Evolutionary conservation across 2,888 invertebrate species (phyloP).

Genomic region (Branchellion lobata): DNA sequence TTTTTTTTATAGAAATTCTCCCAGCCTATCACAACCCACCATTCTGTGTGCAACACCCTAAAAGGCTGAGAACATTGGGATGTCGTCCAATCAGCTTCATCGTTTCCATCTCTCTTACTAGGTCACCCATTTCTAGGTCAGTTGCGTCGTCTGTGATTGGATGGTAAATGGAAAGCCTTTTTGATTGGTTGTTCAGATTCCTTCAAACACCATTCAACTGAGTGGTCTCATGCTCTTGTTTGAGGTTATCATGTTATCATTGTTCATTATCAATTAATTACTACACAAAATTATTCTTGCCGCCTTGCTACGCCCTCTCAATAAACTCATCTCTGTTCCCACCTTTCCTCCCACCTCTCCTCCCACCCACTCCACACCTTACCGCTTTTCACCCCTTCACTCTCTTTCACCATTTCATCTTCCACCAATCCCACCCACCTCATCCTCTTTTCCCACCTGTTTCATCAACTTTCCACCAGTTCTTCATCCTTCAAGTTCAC

Average conservation of each 20-base stretch:
- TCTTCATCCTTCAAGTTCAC: too few species aligned
- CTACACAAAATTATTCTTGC: too few species aligned
- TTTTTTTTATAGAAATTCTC: neutral
- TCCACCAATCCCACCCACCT: too few species aligned
- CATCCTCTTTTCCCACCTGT: too few species aligned
- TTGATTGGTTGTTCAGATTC: neutral
- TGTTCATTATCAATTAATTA: too few species aligned
- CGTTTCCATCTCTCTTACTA: constrained; percentile 71
- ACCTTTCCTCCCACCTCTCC: neutral
- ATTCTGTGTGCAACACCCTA: constrained; percentile 95
- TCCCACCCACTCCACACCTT: too few species aligned
- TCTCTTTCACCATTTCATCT: too few species aligned
- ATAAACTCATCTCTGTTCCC: neutral
- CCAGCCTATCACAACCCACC: constrained; percentile 64
- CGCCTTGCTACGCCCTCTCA: neutral
- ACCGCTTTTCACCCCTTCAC: too few species aligned
- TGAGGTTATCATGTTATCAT: too few species aligned
- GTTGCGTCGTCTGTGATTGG: constrained; percentile 81
- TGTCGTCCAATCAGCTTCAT: constrained; percentile 93
- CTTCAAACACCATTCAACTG: too few species aligned
- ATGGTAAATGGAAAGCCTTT: neutral
- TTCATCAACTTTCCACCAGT: too few species aligned
- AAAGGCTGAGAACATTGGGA: constrained; percentile 69
- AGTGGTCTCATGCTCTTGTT: too few species aligned
- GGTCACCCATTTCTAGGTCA: constrained; percentile 87